A percentile compares a stretch with the other conserved stretches of the same genome.
Evolutionary conservation across 2,797 vertebrate genomes (phyloP).

Genomic region (Amblyopsis hoosieri): DNA sequence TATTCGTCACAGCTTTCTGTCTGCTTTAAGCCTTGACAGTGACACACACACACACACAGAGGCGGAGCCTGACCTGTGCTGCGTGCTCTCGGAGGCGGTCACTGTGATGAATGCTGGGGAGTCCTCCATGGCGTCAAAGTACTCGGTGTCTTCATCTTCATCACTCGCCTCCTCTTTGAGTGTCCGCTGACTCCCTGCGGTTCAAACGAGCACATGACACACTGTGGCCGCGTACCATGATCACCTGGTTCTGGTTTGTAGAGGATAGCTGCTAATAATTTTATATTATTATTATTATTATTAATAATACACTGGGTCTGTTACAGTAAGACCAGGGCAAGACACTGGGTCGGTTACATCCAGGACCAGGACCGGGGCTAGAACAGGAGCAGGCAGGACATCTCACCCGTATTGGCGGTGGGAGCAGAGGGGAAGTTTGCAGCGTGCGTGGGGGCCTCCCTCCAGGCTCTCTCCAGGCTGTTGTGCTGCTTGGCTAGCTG

Average conservation of each 20-base stretch:
- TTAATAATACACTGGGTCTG: too few relatives aligned
- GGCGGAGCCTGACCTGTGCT: constrained; percentile 85
- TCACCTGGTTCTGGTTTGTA: constrained; percentile 10
- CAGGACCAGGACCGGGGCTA: neutral
- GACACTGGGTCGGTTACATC: too few relatives aligned
- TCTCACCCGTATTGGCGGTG: constrained; percentile 83
- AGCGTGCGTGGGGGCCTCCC: constrained; percentile 81
- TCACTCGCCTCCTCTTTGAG: constrained; percentile 94
- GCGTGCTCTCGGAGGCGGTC: constrained; percentile 86
- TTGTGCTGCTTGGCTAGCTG: constrained; percentile 98
- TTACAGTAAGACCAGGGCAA: too few relatives aligned
- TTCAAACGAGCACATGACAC: constrained; percentile 12
- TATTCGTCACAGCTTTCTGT: too few relatives aligned
- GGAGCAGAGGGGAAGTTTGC: constrained; percentile 67
- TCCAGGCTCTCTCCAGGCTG: constrained; percentile 95
- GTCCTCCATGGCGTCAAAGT: constrained; percentile 99
- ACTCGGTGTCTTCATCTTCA: constrained; percentile 99
- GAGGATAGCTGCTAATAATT: neutral
- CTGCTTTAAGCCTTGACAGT: too few relatives aligned
- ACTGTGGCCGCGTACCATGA: constrained; percentile 1
- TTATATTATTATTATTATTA: too few relatives aligned
- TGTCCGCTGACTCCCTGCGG: constrained; percentile 77
- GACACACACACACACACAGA: neutral
- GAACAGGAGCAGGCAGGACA: constrained; percentile 9
- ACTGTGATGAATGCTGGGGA: constrained; percentile 96